Conservation (phyloP, 2,888 invertebrate species). For the Xestia sexstrigata region DNA sequence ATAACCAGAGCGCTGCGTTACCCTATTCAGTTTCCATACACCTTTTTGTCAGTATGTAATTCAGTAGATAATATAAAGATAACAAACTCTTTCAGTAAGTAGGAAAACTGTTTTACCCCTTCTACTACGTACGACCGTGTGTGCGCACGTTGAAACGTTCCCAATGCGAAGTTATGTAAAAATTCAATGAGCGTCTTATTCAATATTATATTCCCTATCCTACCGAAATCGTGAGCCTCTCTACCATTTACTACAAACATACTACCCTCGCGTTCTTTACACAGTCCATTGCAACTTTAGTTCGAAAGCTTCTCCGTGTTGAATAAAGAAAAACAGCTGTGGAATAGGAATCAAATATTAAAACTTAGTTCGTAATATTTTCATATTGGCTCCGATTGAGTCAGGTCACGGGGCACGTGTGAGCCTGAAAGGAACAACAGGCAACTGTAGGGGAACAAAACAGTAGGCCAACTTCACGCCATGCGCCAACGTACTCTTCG, state of each 20-base stretch:
- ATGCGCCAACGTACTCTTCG: not conserved
- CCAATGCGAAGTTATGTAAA: conserved; percentile 28
- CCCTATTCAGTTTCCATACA: not conserved
- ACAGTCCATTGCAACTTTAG: not conserved
- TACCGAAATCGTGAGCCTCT: conserved; percentile 15
- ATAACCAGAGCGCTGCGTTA: not conserved
- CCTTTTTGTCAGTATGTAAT: not conserved
- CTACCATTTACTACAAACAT: conserved; percentile 9
- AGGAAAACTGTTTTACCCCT: not conserved
- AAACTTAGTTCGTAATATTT: conserved; percentile 16
- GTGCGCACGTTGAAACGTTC: not conserved
- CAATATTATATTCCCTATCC: conserved; percentile 32
- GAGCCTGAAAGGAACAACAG: conserved; percentile 12
- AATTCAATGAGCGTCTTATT: conserved; percentile 32
- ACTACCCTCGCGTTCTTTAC: not conserved
- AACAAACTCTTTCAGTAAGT: not conserved
- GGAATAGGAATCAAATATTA: conserved; percentile 8
- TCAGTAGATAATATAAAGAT: not conserved
- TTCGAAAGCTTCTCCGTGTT: not conserved
- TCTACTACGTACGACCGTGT: not conserved
- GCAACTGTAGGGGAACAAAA: not conserved
- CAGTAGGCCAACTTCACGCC: conserved; percentile 12
- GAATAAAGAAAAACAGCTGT: conserved; percentile 12
- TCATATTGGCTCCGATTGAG: conserved; percentile 29
- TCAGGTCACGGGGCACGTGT: conserved; percentile 38